phyloP scores from a whole-genome alignment of 53 echinoderm and acorn worm species.

The Henricia sp. region DNA sequence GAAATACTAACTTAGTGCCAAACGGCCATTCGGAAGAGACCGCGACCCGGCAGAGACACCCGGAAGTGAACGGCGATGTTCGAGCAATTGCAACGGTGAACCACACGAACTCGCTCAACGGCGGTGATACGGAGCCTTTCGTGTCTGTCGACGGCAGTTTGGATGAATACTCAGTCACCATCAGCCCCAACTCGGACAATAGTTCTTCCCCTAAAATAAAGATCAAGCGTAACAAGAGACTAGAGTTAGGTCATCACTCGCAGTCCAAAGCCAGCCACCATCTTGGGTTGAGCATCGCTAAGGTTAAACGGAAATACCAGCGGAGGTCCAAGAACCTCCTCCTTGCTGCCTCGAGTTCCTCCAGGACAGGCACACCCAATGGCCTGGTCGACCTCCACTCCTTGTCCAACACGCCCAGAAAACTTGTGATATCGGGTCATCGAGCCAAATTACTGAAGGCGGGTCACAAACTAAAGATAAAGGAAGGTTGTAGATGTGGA shows the following conservation, averaged over 20 bases:
- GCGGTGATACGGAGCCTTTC: constrained; percentile 28
- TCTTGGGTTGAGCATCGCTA: constrained; percentile 46
- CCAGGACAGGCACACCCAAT: constrained; percentile 17
- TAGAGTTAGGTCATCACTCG: constrained; percentile 46
- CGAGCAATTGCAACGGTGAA: neutral
- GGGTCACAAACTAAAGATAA: constrained; percentile 61
- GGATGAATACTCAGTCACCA: constrained; percentile 54
- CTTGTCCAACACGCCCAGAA: constrained; percentile 60
- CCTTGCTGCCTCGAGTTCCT: constrained; percentile 3
- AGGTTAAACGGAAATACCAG: constrained; percentile 54
- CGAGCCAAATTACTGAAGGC: constrained; percentile 79
- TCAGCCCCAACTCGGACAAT: constrained; percentile 43
- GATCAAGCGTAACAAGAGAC: constrained; percentile 76
- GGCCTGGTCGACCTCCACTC: constrained; percentile 23
- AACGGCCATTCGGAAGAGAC: constrained; percentile 20
- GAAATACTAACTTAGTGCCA: neutral
- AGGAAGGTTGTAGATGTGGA: constrained; percentile 86
- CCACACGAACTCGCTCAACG: constrained; percentile 21
- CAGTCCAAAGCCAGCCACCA: constrained; percentile 24
- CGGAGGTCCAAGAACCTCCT: constrained; percentile 37
- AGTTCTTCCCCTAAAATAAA: constrained; percentile 71
- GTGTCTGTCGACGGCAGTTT: constrained; percentile 1
- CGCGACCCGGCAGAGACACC: neutral
- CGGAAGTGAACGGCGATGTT: constrained; percentile 31
- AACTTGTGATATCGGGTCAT: constrained; percentile 84